Evolutionary conservation across 2,797 vertebrate genomes (phyloP), one percentile per base, ranked within the genome.

Genomic region (Lepilemur septentrionalis): DNA sequence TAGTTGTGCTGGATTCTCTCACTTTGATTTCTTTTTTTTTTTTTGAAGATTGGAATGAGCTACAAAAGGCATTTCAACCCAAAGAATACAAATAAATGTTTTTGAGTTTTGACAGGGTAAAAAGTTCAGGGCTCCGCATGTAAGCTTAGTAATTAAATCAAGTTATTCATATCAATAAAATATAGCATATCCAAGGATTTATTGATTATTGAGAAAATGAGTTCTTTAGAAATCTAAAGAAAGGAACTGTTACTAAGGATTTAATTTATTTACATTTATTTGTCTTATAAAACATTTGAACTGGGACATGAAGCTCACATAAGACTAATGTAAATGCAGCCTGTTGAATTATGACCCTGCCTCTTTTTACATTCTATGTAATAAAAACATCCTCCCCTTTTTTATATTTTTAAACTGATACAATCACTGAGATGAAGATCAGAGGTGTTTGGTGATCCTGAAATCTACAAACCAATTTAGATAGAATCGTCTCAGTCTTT

Each of bases 221-320:
- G 12, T 81, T 91, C 13, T 61, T 88, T 70, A 43, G 41, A 41
- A 67, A 76, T 63, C 38, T 46, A 50, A 75, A 88, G 50, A 65
- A 52, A 67, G 28, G 20, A 18, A 6, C 32, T 75, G 11, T 38
- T 30, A n/a, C 12, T 72, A 46, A 43, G 7, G 12, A 6, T 28
- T 88, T 3, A 30, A 23, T 86, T 38, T 70, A 46, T 55, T 79
- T 93, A 93, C 75, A 63, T 67, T 30, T 11, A 20, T 15, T 28
- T 2, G 15, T 78, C n/a, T 63, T 14, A 46, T n/a, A 50, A 55
- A 91, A 32, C 18, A 5, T 75, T 55, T 55, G 28, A 81, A 63
- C 43, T 63, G 43, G 6, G 0, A 38, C 25, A 8, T 25, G 4
- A 38, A 59, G 25, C 3, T 7, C 14, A n/a, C 2, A 3, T n/a